Evolutionary conservation across 2,888 invertebrate genomes (phyloP), one percentile per base, ranked within the genome.

Genomic region (Cacoxenus indagator): DNA sequence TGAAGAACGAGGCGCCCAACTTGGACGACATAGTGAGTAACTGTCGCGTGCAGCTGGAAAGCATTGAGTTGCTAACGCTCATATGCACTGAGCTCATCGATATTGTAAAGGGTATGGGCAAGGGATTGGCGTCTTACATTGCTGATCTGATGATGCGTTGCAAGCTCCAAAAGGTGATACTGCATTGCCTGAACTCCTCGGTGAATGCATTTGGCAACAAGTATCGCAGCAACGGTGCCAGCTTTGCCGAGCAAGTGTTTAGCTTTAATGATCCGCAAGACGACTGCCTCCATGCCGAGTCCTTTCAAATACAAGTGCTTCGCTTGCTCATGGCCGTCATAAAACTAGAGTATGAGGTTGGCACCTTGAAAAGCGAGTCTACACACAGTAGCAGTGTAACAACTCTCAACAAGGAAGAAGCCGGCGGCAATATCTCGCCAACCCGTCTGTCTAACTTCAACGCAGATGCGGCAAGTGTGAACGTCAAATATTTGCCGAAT

Each of bases 141-240:
- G 92, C 92, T 14, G 94, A 95, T 86, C 88, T 93, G 76, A 88
- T 95, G 81, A 89, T 91, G 2, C 92, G 94, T 73, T 94, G 94
- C 81, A 95, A 95, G 87, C 90, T 96, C 61, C 96, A 96, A 87
- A 95, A 95, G 71, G 93, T 94, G 26, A 90, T 95, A 59, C 89
- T 96, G 62, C 95, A 95, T 85, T 94, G 94, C 83, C 89, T 95
- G 22, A 90, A 95, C 64, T 93, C 95, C 2, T 93, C 93, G 19
- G 93, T 95, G 14, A 81, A 81, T 65, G 83, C 81, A 29, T 85
- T 79, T 43, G 77, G 75, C 0, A 74, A 73, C 8, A 77, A 65
- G n/a, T 68, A 70, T 55, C 68, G 73, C 64, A 22, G 48, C 26
- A 57, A 26, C 11, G 74, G 76, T 19, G 73, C 76, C 19, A 92